Evolutionary conservation across 2,888 invertebrate genomes (phyloP), one percentile per base, ranked within the genome.

Genomic region (Aphelenchoides bicaudatus): DNA sequence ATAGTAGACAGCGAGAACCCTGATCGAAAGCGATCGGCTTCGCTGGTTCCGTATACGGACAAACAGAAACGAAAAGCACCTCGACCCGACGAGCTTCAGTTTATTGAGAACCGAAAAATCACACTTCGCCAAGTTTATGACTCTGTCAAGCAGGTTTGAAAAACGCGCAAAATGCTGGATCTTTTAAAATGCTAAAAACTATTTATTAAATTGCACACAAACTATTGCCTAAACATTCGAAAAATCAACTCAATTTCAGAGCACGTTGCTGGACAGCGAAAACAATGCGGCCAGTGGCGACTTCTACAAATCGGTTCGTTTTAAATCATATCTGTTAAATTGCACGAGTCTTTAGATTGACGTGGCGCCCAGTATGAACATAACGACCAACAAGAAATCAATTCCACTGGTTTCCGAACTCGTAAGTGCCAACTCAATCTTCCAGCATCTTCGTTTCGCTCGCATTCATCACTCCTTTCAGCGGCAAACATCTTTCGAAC

Each of bases 231-330:
- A 30, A 70, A 56, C 50, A 56, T 49, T 51, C 39, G 38, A 50
- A 59, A 19, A 59, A 61, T 34, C 37, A 34, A n/a, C 6, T 39
- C 39, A 54, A 52, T 72, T 76, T 46, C 65, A 77, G 77, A 71
- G 74, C 30, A 72, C 75, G 2, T 64, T 77, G n/a, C 67, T 78
- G 39, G 75, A 75, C 57, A 67, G 69, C 2, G 71, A 66, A 13
- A 56, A 61, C 72, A 90, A 90, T 79, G 88, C 91, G 21, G 89
- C 90, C 71, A 91, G 91, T 21, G 89, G 90, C 70, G 91, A 43
- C 37, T 98, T 98, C 85, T 98, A 96, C 86, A n/a, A n/a, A n/a
- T n/a, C n/a, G n/a, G n/a, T n/a, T n/a, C 93, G 92, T 82, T 92
- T n/a, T n/a, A n/a, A n/a, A n/a, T n/a, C n/a, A n/a, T n/a, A n/a